phyloP scores from a whole-genome alignment of 2,113 vertebrate species.

The Hepsetus odoe region DNA sequence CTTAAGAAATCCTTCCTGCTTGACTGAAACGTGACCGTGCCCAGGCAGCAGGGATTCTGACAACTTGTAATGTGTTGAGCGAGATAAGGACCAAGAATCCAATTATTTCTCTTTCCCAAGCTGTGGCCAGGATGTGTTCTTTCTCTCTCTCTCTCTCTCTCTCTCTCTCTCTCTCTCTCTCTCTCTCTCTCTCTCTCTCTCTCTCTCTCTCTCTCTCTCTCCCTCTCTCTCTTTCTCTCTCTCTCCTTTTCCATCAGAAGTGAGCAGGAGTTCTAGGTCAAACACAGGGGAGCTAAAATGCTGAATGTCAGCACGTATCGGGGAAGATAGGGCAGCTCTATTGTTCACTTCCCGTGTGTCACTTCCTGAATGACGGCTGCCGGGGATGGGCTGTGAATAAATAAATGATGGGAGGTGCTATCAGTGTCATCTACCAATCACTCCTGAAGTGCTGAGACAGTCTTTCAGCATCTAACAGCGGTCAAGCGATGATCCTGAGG shows the following conservation, averaged over 20 bases:
- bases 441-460: slow-evolving; percentile 33
- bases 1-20: slow-evolving; percentile 56
- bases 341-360: slow-evolving; percentile 44
- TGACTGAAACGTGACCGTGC: slow-evolving; percentile 54
- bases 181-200: slow-evolving; percentile 38
- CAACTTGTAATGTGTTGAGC: slow-evolving; percentile 58
- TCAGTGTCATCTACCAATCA: slow-evolving; percentile 50
- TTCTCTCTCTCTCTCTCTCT: slow-evolving; percentile 39
- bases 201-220: slow-evolving; percentile 27
- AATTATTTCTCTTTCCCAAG: slow-evolving; percentile 64
- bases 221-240: slow-evolving; percentile 10
- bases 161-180: slow-evolving; percentile 42
- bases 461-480: slow-evolving; percentile 20
- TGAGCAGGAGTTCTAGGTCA: slow-evolving; percentile 57
- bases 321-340: slow-evolving; percentile 31
- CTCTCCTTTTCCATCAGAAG: slow-evolving; percentile 43
- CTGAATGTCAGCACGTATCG: slow-evolving; percentile 47
- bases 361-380: slow-evolving; percentile 46
- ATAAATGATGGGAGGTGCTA: slow-evolving; percentile 44
- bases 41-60: slow-evolving; percentile 59
- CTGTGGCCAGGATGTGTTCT: slow-evolving; percentile 48
- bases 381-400: slow-evolving; percentile 39
- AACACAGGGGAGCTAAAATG: slow-evolving; percentile 49
- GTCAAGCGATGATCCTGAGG: slow-evolving; percentile 10
- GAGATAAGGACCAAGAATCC: slow-evolving; percentile 62